phyloP scores from a whole-genome alignment of 2,888 invertebrate genomes.

The Digitonthophagus gazella region DNA sequence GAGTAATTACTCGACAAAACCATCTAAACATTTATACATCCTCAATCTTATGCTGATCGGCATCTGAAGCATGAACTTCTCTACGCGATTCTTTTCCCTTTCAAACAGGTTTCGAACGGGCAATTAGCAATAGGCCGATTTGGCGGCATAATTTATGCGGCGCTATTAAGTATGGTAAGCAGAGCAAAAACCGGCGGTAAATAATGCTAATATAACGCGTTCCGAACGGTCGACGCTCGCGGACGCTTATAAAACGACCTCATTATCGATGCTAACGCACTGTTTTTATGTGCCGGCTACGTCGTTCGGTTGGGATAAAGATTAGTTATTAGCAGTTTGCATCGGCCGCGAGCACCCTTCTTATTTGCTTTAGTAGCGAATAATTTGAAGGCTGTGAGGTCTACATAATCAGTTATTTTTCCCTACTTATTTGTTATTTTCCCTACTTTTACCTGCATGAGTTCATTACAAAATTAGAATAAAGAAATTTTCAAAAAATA shows the following conservation, averaged over 20 bases:
- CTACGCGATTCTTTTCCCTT: no score
- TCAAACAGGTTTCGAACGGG: background rate
- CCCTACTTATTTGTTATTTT: no score
- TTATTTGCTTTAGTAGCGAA: background rate
- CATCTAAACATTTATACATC: background rate
- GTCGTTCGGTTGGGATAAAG: background rate
- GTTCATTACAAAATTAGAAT: no score
- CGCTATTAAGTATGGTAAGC: background rate
- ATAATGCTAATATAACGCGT: background rate
- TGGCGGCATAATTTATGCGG: background rate
- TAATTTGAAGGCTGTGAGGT: background rate
- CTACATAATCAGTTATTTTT: background rate
- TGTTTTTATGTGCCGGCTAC: background rate
- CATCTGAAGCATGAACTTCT: background rate
- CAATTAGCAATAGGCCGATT: background rate
- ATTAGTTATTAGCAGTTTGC: background rate
- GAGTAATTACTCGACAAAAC: no score
- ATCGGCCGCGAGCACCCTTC: background rate
- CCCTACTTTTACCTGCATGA: no score
- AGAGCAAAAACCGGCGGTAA: background rate
- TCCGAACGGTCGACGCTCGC: background rate
- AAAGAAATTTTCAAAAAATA: no score
- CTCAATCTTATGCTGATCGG: background rate
- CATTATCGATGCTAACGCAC: background rate
- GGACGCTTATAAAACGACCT: background rate